These are phyloP conservation scores for Aleiodes sp. DNA, from an alignment of 1,140 invertebrate species.

Conservation along the genomic window DNA sequence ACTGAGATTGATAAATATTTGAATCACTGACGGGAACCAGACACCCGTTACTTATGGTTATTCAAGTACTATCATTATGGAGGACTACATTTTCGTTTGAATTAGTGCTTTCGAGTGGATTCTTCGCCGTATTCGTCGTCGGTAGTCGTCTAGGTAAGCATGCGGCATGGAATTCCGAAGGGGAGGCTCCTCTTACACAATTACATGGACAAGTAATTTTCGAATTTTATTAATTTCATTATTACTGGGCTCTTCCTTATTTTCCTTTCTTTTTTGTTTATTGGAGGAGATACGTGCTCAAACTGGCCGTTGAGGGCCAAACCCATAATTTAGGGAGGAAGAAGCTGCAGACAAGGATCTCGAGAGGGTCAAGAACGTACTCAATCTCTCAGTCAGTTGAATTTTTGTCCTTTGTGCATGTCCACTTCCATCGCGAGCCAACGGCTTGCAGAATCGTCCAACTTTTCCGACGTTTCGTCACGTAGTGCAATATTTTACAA, in stretches of 20 bases:
- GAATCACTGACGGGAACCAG: slow-evolving; percentile 55
- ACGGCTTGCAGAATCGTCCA: not conserved
- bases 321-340: not conserved
- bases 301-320: not conserved
- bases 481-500: slow-evolving; percentile 22
- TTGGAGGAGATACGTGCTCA: slow-evolving; percentile 3
- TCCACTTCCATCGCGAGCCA: no score
- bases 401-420: not conserved
- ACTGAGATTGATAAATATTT: slow-evolving; percentile 56
- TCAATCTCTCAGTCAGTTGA: not conserved
- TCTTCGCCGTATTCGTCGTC: slow-evolving; percentile 32
- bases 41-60: slow-evolving; percentile 57
- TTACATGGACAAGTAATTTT: not conserved
- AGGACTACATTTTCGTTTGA: not conserved
- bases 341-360: not conserved
- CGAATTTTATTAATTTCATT: slow-evolving; percentile 3
- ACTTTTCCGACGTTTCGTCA: not conserved
- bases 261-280: no score
- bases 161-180: not conserved
- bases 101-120: slow-evolving; percentile 23
- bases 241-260: no score
- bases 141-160: not conserved
- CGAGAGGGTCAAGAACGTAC: slow-evolving; percentile 1
- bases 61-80: slow-evolving; percentile 55
- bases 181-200: not conserved